A percentile compares a stretch with the other conserved stretches of the same genome.
Evolutionary conservation across 2,888 invertebrate species (phyloP).

Genomic region (Ephialtes manifestator): DNA sequence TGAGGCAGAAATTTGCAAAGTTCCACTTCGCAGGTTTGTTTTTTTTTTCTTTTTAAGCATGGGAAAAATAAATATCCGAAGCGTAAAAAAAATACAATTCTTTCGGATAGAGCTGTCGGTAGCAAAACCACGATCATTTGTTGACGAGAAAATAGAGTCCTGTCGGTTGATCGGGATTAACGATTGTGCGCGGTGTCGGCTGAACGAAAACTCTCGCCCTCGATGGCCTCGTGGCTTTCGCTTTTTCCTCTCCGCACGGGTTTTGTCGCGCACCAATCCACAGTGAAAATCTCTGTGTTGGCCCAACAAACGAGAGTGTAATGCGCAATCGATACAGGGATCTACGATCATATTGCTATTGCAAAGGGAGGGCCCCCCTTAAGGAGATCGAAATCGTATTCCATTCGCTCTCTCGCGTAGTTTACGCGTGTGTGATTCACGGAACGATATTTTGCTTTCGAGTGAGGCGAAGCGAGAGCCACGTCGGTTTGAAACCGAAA

Average conservation of each 20-base stretch:
- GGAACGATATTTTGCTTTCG: constrained; percentile 53
- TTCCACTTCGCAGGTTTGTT: neutral
- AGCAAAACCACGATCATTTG: constrained; percentile 32
- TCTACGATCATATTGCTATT: constrained; percentile 49
- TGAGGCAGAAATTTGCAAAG: too few relatives aligned
- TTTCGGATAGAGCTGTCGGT: neutral
- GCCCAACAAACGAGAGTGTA: constrained; percentile 64
- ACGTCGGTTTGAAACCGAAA: constrained; percentile 50
- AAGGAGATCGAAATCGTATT: constrained; percentile 29
- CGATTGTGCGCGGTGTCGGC: constrained; percentile 45
- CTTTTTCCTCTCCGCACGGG: constrained; percentile 12
- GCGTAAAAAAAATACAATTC: neutral
- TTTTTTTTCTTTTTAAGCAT: neutral
- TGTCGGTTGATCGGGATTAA: constrained; percentile 57
- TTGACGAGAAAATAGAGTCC: constrained; percentile 31
- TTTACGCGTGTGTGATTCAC: constrained; percentile 33
- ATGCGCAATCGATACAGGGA: constrained; percentile 63
- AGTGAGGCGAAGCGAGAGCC: constrained; percentile 43
- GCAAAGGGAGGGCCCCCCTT: constrained; percentile 4
- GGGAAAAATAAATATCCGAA: neutral
- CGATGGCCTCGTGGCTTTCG: constrained; percentile 49
- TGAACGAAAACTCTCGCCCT: constrained; percentile 57
- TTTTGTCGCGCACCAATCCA: neutral
- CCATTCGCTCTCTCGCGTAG: constrained; percentile 2
- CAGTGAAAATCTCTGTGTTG: constrained; percentile 55